Base-by-base conservation (phyloP, 2,113 vertebrate genomes). In the Melanerpes formicivorus region DNA sequence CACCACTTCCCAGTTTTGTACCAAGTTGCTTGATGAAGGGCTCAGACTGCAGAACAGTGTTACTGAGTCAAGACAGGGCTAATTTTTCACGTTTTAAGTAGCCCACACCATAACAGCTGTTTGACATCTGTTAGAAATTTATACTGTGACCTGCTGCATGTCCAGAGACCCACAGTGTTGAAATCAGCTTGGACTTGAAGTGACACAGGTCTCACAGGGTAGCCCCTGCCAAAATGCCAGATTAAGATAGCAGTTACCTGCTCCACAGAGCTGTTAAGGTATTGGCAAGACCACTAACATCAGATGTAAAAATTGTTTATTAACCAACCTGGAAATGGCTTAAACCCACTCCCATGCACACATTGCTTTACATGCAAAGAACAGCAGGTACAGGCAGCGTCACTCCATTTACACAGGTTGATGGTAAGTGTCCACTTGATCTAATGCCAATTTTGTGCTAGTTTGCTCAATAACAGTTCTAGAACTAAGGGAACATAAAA, bases 231-330 rank as follows among this genome's bases (percentile, higher is more conserved):
- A 46, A 60, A 78, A 18, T 23, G 18, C 52, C 34, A 23, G 37
- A 46, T 84, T 15, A 34, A 30, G 19, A 32, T 5, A n/a, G 50
- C 6, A 46, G 58, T 30, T 64, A 62, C 18, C 58, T 76, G 10
- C 23, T 9, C 52, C 59, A 87, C 64, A 9, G 29, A 26, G 54
- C 29, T 50, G 67, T 69, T 23, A 69, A 90, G 71, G 77, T 78
- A 83, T 69, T 54, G 77, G 93, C 65, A 46, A 80, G 70, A 95
- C 90, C 40, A 72, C 55, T 75, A 69, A 16, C 29, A 66, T 65
- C 34, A 84, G 50, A 44, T 86, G 46, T 75, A 85, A 78, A 92
- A 77, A 11, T 1, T 55, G 81, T 92, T 96, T 95, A 96, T 96
- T 95, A 37, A 76, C 70, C 70, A 91, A 46, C 73, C 77, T 76